A percentile compares a stretch with the other conserved stretches of the same genome.
Evolutionary conservation across 1,140 invertebrate species (phyloP).

Genomic region (Drosophila pruinosa): DNA sequence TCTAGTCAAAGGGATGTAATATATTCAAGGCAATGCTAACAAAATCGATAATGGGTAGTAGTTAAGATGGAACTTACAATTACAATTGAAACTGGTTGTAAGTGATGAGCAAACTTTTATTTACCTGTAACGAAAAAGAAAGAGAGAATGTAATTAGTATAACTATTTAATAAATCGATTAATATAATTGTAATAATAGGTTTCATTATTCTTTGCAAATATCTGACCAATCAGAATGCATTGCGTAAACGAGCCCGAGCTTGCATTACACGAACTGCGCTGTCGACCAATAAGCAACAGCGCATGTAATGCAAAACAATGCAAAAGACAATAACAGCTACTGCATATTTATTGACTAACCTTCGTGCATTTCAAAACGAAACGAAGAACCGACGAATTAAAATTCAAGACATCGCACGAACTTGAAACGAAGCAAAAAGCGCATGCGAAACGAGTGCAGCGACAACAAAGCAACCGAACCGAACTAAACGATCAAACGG

Average conservation of each 20-base stretch:
- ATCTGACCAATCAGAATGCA: constrained; percentile 23
- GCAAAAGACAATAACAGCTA: neutral
- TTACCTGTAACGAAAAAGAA: constrained; percentile 54
- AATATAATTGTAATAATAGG: too few relatives aligned
- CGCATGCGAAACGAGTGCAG: constrained; percentile 65
- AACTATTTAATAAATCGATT: neutral
- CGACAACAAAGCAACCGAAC: constrained; percentile 18
- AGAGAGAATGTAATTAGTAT: constrained; percentile 4
- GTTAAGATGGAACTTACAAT: constrained; percentile 13
- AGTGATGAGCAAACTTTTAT: constrained; percentile 14
- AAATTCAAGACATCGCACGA: constrained; percentile 63
- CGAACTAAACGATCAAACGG: constrained; percentile 14
- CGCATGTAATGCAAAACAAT: constrained; percentile 14
- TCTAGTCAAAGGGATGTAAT: neutral
- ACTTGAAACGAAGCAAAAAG: constrained; percentile 56
- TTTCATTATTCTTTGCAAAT: neutral
- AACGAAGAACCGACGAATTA: constrained; percentile 54
- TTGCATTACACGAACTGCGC: neutral
- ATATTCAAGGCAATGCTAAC: neutral
- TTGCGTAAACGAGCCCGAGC: constrained; percentile 3
- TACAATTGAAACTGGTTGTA: neutral
- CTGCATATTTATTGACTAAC: constrained; percentile 14
- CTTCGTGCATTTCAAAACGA: constrained; percentile 46
- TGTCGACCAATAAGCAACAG: constrained; percentile 23
- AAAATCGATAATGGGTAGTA: constrained; percentile 22